Conservation (phyloP, 2,888 invertebrate species). For the Oxytorus armatus region DNA sequence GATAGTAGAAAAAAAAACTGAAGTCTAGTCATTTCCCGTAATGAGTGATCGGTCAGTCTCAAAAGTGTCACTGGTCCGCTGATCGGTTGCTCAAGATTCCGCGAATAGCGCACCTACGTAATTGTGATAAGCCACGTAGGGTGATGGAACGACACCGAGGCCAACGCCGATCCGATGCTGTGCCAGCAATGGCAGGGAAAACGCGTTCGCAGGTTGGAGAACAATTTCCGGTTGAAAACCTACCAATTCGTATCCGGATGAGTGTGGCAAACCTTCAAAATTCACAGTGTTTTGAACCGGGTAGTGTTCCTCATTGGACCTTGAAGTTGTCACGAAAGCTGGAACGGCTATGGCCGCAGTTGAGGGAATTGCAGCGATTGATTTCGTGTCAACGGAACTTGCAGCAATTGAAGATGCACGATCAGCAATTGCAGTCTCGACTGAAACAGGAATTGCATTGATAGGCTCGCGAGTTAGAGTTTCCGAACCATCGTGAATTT, state of each 20-base stretch:
- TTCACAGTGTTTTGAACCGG: slow-evolving; percentile 64
- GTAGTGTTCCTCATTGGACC: slow-evolving; percentile 76
- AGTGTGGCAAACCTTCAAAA: not conserved
- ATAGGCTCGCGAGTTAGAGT: slow-evolving; percentile 8
- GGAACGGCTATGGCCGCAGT: not conserved
- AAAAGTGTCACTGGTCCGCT: slow-evolving; percentile 2
- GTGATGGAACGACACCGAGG: slow-evolving; percentile 55
- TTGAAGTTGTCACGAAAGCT: slow-evolving; percentile 79
- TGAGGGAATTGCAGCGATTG: slow-evolving; percentile 3
- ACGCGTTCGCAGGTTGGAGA: not conserved
- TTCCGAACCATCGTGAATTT: slow-evolving; percentile 65
- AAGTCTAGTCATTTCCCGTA: slow-evolving; percentile 14
- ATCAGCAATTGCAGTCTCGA: not conserved
- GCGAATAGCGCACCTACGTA: slow-evolving; percentile 13
- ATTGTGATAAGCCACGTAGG: slow-evolving; percentile 41
- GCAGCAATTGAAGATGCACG: not conserved
- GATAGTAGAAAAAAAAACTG: not conserved
- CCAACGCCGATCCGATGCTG: slow-evolving; percentile 47
- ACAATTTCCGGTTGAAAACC: slow-evolving; percentile 10
- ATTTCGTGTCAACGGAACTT: not conserved
- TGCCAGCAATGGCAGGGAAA: slow-evolving; percentile 22
- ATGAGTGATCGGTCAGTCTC: slow-evolving; percentile 32
- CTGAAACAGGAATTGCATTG: slow-evolving; percentile 45
- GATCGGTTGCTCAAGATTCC: not conserved
- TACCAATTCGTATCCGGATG: not conserved